Evolutionary conservation across 2,888 invertebrate species (phyloP).

Genomic region (Cantharis lateralis): DNA sequence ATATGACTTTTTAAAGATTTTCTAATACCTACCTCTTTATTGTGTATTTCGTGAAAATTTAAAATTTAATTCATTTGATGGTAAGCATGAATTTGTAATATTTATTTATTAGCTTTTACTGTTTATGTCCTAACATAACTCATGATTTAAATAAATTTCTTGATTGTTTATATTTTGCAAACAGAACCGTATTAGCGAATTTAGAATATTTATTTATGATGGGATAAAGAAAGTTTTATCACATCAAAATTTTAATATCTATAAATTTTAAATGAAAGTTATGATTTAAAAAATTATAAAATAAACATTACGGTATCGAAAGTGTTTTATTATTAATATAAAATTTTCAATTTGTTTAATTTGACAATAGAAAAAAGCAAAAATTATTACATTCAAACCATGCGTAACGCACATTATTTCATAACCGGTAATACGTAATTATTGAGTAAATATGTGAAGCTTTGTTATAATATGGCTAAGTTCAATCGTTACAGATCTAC

Average conservation of each 20-base stretch:
- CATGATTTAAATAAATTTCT: not conserved
- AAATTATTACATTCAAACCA: not conserved
- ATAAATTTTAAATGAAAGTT: not conserved
- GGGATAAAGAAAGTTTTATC: not conserved
- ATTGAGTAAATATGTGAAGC: not conserved
- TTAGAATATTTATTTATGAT: not conserved
- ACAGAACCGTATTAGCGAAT: not conserved
- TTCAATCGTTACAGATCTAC: not conserved
- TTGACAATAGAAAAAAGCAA: not conserved
- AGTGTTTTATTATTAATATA: not conserved
- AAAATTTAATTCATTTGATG: not conserved
- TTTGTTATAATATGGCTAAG: not conserved
- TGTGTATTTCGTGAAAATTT: not conserved
- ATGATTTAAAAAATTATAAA: not conserved
- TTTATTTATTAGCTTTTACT: not conserved
- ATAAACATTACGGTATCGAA: not conserved
- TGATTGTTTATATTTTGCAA: not conserved
- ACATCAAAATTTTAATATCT: not conserved
- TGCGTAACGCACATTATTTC: constrained; percentile 1
- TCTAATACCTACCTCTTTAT: no score
- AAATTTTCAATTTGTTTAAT: constrained; percentile 1
- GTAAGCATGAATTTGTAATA: not conserved
- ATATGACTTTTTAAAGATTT: no score
- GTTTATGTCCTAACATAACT: not conserved
- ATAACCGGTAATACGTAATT: constrained; percentile 2